These are phyloP conservation scores for Galemys pyrenaicus DNA, from an alignment of 2,113 vertebrate genomes.

Conservation along the genomic window DNA sequence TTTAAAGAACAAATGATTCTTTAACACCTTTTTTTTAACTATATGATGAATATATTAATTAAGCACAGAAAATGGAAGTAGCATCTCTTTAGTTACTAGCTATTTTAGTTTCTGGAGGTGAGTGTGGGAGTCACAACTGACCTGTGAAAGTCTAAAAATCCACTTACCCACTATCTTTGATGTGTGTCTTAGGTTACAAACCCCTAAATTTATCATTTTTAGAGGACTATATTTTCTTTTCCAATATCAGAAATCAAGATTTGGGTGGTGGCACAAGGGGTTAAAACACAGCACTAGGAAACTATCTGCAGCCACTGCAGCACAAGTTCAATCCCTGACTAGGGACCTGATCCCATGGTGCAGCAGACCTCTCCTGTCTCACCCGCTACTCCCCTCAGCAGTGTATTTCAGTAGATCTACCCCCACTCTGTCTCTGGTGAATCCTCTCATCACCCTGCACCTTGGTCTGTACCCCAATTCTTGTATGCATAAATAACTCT, in stretches of 20 bases:
- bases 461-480: too few species aligned
- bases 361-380: too few species aligned
- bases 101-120: background rate
- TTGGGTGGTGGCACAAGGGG: too few species aligned
- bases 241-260: background rate
- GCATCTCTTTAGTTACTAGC: background rate
- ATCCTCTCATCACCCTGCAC: too few species aligned
- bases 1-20: constrained; percentile 10
- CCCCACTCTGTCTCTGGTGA: too few species aligned
- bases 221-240: constrained; percentile 38
- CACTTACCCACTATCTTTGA: background rate
- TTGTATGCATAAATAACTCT: too few species aligned
- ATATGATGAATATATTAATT: background rate
- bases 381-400: too few species aligned
- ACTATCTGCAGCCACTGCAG: too few species aligned
- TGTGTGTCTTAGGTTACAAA: background rate
- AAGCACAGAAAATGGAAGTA: background rate
- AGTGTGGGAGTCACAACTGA: background rate
- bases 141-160: background rate
- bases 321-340: too few species aligned
- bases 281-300: too few species aligned
- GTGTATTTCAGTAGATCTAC: too few species aligned
- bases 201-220: background rate
- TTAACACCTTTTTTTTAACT: background rate
- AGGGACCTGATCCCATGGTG: too few species aligned